Percentiles rank a stretch among this genome's conserved stretches.
Evolutionary conservation across 2,797 vertebrate species (phyloP).

Genomic region (Myotis daubentonii): DNA sequence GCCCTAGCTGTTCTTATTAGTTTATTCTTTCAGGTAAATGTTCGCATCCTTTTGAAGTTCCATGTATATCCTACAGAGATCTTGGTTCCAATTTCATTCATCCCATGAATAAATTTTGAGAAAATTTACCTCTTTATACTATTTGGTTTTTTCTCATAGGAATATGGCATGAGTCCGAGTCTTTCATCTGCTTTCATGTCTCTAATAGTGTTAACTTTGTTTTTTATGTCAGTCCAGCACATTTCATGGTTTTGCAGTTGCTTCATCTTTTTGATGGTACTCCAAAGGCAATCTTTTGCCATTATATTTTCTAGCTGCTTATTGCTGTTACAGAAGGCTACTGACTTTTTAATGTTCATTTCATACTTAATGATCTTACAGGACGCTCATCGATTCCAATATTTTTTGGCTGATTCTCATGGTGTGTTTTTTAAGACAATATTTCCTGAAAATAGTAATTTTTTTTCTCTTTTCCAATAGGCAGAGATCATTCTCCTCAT

Average conservation of each 20-base stretch:
- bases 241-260: background rate
- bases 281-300: conserved; percentile 5
- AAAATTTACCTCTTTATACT: background rate
- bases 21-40: background rate
- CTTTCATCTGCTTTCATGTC: background rate
- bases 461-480: conserved; percentile 26
- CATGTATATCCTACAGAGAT: background rate
- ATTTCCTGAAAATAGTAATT: conserved; percentile 56
- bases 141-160: background rate
- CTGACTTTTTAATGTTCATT: conserved; percentile 52
- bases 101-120: background rate
- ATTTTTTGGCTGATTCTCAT: conserved; percentile 39
- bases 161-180: background rate
- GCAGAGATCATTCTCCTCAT: conserved; percentile 37
- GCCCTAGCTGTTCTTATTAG: background rate
- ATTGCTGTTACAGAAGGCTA: conserved; percentile 16
- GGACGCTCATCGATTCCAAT: background rate
- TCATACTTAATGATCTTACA: conserved; percentile 53
- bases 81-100: conserved; percentile 6
- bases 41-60: background rate
- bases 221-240: background rate
- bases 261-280: conserved; percentile 19
- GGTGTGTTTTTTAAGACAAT: background rate
- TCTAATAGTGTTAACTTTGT: background rate
- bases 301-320: conserved; percentile 38